Evolutionary conservation across 2,797 vertebrate genomes (phyloP).

Genomic region (Glossophaga mutica): DNA sequence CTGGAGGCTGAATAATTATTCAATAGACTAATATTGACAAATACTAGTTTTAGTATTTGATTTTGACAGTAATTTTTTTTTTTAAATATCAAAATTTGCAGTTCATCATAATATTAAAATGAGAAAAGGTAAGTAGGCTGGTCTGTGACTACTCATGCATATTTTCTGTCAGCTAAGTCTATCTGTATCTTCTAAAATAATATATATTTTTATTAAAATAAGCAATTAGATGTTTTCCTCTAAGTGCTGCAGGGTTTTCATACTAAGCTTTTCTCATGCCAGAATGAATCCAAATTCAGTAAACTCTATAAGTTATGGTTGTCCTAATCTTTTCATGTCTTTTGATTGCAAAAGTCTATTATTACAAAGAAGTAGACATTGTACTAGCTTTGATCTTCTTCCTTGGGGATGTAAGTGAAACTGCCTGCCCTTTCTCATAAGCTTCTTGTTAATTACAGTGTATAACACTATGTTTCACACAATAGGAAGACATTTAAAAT

Average conservation of each 20-base stretch:
- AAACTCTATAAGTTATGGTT: not conserved
- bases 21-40: not conserved
- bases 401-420: constrained; percentile 37
- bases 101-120: not conserved
- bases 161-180: not conserved
- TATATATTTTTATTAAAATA: not conserved
- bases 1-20: not conserved
- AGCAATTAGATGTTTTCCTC: not conserved
- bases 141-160: not conserved
- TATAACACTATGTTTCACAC: not conserved
- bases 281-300: not conserved
- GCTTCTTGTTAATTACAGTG: constrained; percentile 53
- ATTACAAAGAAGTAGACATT: not conserved
- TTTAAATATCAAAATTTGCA: not conserved
- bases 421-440: not conserved
- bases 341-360: constrained; percentile 25
- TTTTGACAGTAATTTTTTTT: not conserved
- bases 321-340: not conserved
- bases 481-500: constrained; percentile 41
- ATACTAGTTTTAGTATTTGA: not conserved
- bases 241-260: not conserved
- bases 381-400: constrained; percentile 51
- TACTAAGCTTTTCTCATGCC: not conserved
- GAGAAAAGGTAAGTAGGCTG: not conserved
- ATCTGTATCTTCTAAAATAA: not conserved